These are phyloP conservation scores for Syndactyla subalaris DNA, from an alignment of 2,797 vertebrate species.

Conservation along the genomic window DNA sequence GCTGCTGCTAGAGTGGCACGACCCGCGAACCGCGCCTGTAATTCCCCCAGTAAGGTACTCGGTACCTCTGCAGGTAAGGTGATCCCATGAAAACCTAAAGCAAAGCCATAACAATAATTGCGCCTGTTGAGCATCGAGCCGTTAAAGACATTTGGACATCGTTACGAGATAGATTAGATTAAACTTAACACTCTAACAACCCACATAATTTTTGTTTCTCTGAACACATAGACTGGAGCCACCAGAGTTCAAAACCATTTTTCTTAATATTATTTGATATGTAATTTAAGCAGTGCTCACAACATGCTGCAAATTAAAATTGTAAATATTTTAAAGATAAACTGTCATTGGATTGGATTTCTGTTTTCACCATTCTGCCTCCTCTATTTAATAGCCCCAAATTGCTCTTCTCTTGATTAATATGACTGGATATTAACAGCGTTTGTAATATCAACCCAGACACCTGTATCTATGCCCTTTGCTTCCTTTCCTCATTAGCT, in stretches of 20 bases:
- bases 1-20: not conserved
- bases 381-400: not conserved
- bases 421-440: not conserved
- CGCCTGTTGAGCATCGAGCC: not conserved
- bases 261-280: not conserved
- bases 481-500: not conserved
- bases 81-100: not conserved
- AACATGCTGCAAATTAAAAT: not conserved
- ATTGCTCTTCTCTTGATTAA: not conserved
- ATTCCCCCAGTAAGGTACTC: not conserved
- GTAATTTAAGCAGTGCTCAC: not conserved
- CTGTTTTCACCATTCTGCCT: not conserved
- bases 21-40: fast-evolving
- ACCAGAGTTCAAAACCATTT: not conserved
- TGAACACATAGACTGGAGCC: not conserved
- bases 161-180: fast-evolving
- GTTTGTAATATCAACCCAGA: not conserved
- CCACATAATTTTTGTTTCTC: not conserved
- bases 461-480: not conserved
- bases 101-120: fast-evolving
- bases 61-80: not conserved
- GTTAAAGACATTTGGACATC: fast-evolving
- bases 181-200: not conserved
- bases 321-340: not conserved
- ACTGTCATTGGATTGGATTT: not conserved